phyloP scores from a whole-genome alignment of 2,797 vertebrate genomes.

The Diplodus sargus region DNA sequence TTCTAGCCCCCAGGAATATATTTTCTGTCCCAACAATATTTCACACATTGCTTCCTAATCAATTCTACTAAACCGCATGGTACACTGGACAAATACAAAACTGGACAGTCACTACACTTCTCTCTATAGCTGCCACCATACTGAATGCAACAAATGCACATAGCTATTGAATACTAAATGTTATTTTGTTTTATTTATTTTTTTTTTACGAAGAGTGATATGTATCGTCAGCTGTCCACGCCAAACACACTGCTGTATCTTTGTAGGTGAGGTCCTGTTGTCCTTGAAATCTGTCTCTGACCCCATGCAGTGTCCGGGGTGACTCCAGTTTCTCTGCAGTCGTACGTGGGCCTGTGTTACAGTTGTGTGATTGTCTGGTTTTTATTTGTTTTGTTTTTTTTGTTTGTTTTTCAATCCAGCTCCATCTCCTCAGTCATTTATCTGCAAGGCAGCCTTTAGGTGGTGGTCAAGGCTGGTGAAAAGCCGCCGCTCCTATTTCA shows the following conservation, averaged over 20 bases:
- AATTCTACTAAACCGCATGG: slow-evolving; percentile 54
- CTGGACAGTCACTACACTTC: slow-evolving; percentile 71
- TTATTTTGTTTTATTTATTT: slow-evolving; percentile 1
- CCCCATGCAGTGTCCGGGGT: slow-evolving; percentile 33
- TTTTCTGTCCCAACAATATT: slow-evolving; percentile 39
- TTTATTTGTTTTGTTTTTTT: slow-evolving; percentile 1
- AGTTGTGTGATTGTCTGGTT: slow-evolving; percentile 59
- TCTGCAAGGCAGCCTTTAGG: slow-evolving; percentile 48
- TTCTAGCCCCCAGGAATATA: slow-evolving; percentile 30
- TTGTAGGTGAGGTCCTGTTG: slow-evolving; percentile 32
- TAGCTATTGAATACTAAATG: slow-evolving; percentile 66
- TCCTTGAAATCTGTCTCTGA: slow-evolving; percentile 38
- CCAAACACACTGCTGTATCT: slow-evolving; percentile 25
- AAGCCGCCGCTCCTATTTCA: slow-evolving; percentile 87
- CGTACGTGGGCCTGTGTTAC: slow-evolving; percentile 32
- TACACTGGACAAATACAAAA: slow-evolving; percentile 70
- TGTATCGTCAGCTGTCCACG: slow-evolving; percentile 61
- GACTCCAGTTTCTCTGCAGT: slow-evolving; percentile 28
- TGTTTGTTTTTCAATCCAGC: slow-evolving; percentile 15
- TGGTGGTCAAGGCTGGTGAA: slow-evolving; percentile 52
- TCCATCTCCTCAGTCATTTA: slow-evolving; percentile 52
- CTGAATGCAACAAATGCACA: slow-evolving; percentile 69
- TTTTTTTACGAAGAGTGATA: slow-evolving; percentile 63
- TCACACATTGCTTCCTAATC: slow-evolving; percentile 53
- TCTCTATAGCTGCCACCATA: slow-evolving; percentile 73